phyloP scores from a whole-genome alignment of 2,113 vertebrate species.

The Ceratotherium simum region DNA sequence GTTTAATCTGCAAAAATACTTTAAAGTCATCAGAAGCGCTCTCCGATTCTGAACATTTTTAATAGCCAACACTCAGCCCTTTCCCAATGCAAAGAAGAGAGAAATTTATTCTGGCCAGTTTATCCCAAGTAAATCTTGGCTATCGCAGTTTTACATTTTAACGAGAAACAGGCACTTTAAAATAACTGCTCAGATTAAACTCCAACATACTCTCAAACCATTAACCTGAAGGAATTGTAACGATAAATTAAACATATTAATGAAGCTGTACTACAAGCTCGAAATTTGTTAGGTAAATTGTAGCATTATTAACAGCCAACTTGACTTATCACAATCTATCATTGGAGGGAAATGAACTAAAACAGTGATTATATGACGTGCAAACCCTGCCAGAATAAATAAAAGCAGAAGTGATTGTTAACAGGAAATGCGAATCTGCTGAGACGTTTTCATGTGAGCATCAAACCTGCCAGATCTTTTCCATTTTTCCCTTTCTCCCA shows the following conservation, averaged over 20 bases:
- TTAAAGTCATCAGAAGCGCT: neutral
- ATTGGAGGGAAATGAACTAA: conserved; percentile 43
- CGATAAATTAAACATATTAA: conserved; percentile 86
- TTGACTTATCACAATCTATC: conserved; percentile 57
- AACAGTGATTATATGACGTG: conserved; percentile 25
- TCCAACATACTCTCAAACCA: conserved; percentile 79
- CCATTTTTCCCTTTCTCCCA: neutral
- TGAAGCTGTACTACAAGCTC: conserved; percentile 82
- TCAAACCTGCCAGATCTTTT: neutral
- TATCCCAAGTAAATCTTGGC: conserved; percentile 76
- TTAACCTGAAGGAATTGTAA: conserved; percentile 85
- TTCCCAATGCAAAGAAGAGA: neutral
- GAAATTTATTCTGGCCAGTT: conserved; percentile 72
- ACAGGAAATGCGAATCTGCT: neutral
- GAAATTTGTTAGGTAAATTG: conserved; percentile 86
- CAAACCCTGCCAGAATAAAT: conserved; percentile 59
- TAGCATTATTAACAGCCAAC: conserved; percentile 83
- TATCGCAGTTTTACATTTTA: conserved; percentile 81
- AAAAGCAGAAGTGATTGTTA: conserved; percentile 47
- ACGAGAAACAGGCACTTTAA: conserved; percentile 80
- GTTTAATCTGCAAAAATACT: conserved; percentile 68
- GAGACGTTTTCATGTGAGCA: neutral
- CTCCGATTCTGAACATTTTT: conserved; percentile 50
- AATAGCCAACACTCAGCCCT: neutral
- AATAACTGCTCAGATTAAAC: conserved; percentile 84